Evolutionary conservation across 2,113 vertebrate genomes (phyloP).

Genomic region (Rhegmatorhina hoffmannsi): DNA sequence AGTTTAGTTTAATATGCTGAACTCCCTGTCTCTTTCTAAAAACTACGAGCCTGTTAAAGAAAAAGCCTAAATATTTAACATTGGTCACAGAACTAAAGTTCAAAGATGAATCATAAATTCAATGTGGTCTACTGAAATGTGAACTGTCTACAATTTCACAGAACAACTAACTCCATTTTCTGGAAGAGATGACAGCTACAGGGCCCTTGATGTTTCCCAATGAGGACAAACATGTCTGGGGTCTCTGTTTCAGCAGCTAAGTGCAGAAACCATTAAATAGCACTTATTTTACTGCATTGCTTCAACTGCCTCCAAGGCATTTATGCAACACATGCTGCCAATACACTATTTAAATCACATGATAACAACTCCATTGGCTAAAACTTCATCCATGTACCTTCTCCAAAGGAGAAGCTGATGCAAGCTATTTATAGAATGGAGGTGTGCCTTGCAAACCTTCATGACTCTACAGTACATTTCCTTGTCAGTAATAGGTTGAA

Average conservation of each 20-base stretch:
- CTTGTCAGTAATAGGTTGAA: background rate
- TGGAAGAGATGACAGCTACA: conserved; percentile 28
- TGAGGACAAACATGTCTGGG: background rate
- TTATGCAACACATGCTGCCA: background rate
- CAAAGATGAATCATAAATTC: conserved; percentile 28
- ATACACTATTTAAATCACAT: background rate
- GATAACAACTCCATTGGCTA: background rate
- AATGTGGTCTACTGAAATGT: conserved; percentile 2
- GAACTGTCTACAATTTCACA: background rate
- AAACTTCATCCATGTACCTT: background rate
- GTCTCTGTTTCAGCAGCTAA: background rate
- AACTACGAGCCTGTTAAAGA: background rate
- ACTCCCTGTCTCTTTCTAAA: background rate
- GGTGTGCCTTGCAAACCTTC: background rate
- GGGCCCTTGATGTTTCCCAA: background rate
- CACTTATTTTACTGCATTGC: background rate
- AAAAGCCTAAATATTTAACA: background rate
- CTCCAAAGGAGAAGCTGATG: background rate
- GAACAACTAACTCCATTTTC: conserved; percentile 56
- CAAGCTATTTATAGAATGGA: background rate
- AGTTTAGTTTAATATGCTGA: background rate
- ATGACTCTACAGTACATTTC: background rate
- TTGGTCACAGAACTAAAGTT: conserved; percentile 34
- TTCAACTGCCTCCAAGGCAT: background rate
- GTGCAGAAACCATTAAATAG: background rate